phyloP scores from a whole-genome alignment of 2,113 vertebrate species.

The Megaceryle torquata region DNA sequence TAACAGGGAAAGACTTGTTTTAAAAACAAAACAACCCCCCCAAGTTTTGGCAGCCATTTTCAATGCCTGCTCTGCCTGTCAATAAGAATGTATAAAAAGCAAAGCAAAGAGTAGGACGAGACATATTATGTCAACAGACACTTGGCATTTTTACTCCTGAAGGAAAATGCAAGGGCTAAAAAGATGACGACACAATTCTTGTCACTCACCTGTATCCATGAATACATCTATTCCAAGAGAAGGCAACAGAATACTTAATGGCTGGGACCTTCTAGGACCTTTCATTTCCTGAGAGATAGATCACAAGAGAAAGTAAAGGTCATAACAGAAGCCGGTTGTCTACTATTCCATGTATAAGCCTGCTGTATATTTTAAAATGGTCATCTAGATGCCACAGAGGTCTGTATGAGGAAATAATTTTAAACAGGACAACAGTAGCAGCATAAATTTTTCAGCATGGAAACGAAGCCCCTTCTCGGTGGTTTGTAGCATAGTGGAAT shows the following conservation, averaged over 20 bases:
- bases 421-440: conserved; percentile 9
- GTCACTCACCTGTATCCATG: background rate
- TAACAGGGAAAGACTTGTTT: background rate
- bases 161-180: background rate
- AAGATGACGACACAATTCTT: background rate
- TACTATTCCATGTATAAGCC: background rate
- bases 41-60: background rate
- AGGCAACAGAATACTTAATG: background rate
- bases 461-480: background rate
- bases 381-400: background rate
- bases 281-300: conserved; percentile 22
- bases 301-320: conserved; percentile 35
- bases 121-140: background rate
- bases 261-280: background rate
- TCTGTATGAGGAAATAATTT: conserved; percentile 2
- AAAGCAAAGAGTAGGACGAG: background rate
- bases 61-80: background rate
- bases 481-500: background rate
- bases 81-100: background rate
- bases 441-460: background rate
- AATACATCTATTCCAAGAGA: background rate
- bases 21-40: background rate
- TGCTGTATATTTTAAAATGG: conserved; percentile 17
- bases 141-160: background rate
- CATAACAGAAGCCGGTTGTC: background rate